phyloP scores from a whole-genome alignment of 1,140 invertebrate genomes.

The Pseudomyrmex dendroicus region DNA sequence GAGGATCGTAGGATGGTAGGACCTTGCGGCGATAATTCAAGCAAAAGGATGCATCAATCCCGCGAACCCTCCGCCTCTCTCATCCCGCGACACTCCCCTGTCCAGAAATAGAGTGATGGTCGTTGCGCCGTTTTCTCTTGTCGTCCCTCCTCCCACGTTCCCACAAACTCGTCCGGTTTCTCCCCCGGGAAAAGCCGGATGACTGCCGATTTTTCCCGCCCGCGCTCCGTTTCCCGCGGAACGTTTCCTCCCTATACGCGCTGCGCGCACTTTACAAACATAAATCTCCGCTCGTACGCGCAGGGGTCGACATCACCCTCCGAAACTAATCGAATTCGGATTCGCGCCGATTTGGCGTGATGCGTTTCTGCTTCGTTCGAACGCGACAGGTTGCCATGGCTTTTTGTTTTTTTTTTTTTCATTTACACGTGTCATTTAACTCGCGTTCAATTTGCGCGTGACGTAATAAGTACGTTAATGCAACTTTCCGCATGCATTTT shows the following conservation, averaged over 20 bases:
- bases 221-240: conserved; percentile 46
- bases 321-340: conserved; percentile 81
- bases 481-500: not conserved
- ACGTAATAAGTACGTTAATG: not conserved
- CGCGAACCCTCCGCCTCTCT: conserved; percentile 64
- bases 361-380: conserved; percentile 2
- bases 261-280: conserved; percentile 70
- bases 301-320: conserved; percentile 62
- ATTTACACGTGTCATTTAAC: not conserved
- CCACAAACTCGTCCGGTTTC: conserved; percentile 36
- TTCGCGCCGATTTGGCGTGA: conserved; percentile 50
- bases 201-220: conserved; percentile 73
- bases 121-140: conserved; percentile 57
- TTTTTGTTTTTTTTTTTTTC: not conserved
- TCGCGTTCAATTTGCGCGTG: not conserved
- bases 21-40: conserved; percentile 79
- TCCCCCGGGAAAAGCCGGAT: conserved; percentile 72
- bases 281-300: conserved; percentile 80
- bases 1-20: conserved; percentile 46
- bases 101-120: conserved; percentile 81
- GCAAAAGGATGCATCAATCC: conserved; percentile 83
- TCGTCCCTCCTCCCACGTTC: conserved; percentile 56
- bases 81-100: conserved; percentile 42
- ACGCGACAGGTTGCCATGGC: conserved; percentile 37
- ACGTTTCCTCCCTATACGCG: conserved; percentile 39